Percentiles rank a stretch among this genome's conserved stretches.
These are phyloP conservation scores for Rutilus rutilus DNA, from an alignment of 2,113 vertebrate genomes.

Conservation along the genomic window DNA sequence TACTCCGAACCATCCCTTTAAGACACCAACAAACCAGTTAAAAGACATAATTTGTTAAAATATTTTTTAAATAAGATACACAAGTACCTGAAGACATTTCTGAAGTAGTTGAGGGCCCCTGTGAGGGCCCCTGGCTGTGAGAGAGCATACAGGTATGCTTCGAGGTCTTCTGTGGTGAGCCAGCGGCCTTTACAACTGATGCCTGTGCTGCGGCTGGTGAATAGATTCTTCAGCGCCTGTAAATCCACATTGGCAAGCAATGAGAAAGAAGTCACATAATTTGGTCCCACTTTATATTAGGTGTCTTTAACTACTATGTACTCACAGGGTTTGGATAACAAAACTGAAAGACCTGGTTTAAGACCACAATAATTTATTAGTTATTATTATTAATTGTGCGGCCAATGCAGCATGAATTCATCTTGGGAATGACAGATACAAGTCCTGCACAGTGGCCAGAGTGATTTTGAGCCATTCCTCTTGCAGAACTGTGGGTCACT, in stretches of 20 bases:
- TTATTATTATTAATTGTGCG: too few species aligned
- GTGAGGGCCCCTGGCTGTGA: constrained; percentile 94
- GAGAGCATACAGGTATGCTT: constrained; percentile 93
- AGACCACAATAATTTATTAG: too few species aligned
- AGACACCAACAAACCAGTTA: background rate
- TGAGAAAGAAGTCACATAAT: background rate
- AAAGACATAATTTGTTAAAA: background rate
- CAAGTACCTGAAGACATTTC: constrained; percentile 91
- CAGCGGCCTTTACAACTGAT: constrained; percentile 87
- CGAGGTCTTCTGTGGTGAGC: constrained; percentile 89
- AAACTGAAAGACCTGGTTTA: too few species aligned
- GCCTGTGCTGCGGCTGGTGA: constrained; percentile 90
- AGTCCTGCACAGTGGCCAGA: too few species aligned
- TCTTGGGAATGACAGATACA: too few species aligned
- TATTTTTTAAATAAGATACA: background rate
- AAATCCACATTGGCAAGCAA: constrained; percentile 27
- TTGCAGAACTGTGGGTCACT: too few species aligned
- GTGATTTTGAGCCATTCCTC: too few species aligned
- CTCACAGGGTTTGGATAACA: too few species aligned
- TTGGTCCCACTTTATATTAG: background rate
- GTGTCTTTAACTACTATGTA: background rate
- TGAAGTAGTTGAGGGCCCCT: constrained; percentile 94
- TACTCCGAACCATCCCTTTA: background rate
- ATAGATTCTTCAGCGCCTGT: constrained; percentile 89
- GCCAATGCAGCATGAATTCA: too few species aligned